A percentile compares a stretch with the other conserved stretches of the same genome.
Conservation (phyloP, 2,113 vertebrate species). For the Antechinus flavipes region DNA sequence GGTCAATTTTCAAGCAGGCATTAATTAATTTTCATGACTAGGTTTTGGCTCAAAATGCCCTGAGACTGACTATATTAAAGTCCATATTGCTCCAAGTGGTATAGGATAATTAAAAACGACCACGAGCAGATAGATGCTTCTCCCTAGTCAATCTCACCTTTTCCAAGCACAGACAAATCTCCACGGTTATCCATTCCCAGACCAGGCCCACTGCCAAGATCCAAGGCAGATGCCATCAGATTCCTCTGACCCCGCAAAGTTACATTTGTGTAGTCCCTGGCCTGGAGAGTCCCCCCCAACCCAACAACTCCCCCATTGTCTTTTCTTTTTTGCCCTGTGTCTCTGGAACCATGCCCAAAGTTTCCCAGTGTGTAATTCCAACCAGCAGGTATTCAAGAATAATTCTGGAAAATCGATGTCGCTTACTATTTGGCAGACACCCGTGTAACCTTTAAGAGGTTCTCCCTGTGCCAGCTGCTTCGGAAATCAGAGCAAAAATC, state of each 20-base stretch:
- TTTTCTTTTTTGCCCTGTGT: background rate
- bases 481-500: background rate
- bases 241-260: background rate
- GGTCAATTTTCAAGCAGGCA: background rate
- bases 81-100: background rate
- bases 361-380: background rate
- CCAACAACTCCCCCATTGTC: too few species aligned
- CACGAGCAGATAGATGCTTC: background rate
- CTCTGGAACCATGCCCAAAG: background rate
- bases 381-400: background rate
- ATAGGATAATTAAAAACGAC: background rate
- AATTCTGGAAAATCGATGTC: conserved; percentile 17
- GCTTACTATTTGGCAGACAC: background rate
- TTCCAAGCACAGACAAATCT: background rate
- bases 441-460: background rate
- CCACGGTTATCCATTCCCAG: background rate
- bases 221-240: background rate
- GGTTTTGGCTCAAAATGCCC: conserved; percentile 8
- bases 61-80: background rate
- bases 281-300: background rate
- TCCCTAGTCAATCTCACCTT: background rate
- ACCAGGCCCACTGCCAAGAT: background rate
- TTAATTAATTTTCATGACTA: background rate
- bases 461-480: background rate
- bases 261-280: background rate